Base-by-base conservation (phyloP, 2,113 vertebrate genomes). In the Grammomys dolichurus region DNA sequence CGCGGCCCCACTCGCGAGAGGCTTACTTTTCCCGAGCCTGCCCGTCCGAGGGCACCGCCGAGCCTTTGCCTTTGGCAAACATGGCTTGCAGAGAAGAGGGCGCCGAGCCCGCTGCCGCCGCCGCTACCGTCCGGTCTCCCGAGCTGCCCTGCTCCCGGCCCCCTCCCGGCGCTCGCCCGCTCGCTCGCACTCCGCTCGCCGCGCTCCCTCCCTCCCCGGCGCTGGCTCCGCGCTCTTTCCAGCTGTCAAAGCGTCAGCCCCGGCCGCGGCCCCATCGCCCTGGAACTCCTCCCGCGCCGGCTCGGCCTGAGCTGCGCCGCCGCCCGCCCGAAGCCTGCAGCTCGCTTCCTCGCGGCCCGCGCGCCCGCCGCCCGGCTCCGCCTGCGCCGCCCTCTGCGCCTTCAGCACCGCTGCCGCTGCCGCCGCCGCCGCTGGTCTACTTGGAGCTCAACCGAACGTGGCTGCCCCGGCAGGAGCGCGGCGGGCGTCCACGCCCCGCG, bases 1-100 rank as follows among this genome's bases (percentile, higher is more conserved):
- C 81, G 43, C 93, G 69, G 94, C 97, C 95, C 89, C 96, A 95
- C 94, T 96, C 96, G 89, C 94, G 89, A 78, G 54, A 84, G 91
- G 78, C 99, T 99, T 99, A 99, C 99, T 99, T 99, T 98, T 99
- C 99, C 97, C 99, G 99, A 95, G 99, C 99, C 97, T 99, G 99
- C 97, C 99, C 99, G 98, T 99, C 99, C 98, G 99, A 99, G 96
- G 99, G 99, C 98, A 99, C 99, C 98, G 99, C 99, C 97, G 99
- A 99, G 98, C 99, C 99, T 99, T 99, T 99, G 98, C 99, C 99
- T 99, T 99, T 99, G 94, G 99, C 99, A 98, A 99, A 99, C 99
- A 99, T 99, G 98, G 97, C 99, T 96, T 95, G 98, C 97, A 95
- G 97, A 75, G 96, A 97, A 95, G 94, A 97, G 85, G 94, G 94